Conservation (phyloP, 2,797 vertebrate genomes). For the Oreonectes daqikongensis region DNA sequence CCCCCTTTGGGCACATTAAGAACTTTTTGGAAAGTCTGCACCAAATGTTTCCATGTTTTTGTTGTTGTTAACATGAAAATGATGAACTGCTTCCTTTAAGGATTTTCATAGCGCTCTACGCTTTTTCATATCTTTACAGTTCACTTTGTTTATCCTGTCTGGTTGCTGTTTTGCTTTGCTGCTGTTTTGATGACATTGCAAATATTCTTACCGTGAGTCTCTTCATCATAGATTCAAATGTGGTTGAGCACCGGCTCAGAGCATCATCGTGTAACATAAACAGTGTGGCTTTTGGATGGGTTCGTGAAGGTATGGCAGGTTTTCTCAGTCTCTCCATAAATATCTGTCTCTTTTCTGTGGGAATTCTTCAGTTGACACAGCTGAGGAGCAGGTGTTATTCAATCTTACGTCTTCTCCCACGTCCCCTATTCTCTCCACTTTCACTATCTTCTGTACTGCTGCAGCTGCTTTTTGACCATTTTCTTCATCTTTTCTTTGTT, state of each 20-base stretch:
- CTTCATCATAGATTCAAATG: not conserved
- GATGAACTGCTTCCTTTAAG: not conserved
- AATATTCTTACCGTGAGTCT: not conserved
- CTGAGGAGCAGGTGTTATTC: slow-evolving; percentile 51
- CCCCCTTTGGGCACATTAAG: not conserved
- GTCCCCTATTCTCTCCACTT: slow-evolving; percentile 10
- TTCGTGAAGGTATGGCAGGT: not conserved
- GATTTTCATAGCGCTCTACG: not conserved
- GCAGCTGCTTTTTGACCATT: slow-evolving; percentile 17
- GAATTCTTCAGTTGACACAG: slow-evolving; percentile 49
- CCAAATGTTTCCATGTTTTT: not conserved
- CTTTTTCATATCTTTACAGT: not conserved
- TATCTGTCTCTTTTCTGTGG: slow-evolving; percentile 36
- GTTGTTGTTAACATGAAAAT: not conserved
- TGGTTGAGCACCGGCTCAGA: slow-evolving; percentile 1
- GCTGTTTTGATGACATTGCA: not conserved
- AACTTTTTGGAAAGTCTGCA: slow-evolving; percentile 3
- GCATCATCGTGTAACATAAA: slow-evolving; percentile 15
- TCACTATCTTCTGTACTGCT: not conserved
- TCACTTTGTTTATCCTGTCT: not conserved
- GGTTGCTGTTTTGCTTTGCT: not conserved
- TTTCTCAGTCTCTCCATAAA: slow-evolving; percentile 32
- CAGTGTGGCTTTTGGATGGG: slow-evolving; percentile 24
- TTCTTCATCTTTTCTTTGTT: not conserved
- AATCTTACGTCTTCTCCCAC: slow-evolving; percentile 12